A percentile compares a stretch with the other conserved stretches of the same genome.
Evolutionary conservation across 2,113 vertebrate genomes (phyloP).

Genomic region (Nycticorax nycticorax): DNA sequence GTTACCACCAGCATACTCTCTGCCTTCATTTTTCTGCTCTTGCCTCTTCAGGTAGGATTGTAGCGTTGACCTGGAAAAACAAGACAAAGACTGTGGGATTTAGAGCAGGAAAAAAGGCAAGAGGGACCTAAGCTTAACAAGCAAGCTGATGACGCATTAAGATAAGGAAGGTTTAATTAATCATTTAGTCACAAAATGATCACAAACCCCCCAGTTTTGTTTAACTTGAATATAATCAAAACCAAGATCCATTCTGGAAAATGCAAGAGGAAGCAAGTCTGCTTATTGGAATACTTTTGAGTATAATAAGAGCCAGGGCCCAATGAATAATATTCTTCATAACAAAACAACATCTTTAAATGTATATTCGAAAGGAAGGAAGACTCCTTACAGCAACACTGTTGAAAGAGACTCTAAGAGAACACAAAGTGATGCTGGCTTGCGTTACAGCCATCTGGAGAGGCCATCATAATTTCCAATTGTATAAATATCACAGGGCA

Average conservation of each 20-base stretch:
- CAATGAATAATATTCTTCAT: neutral
- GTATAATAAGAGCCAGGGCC: neutral
- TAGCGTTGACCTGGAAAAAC: conserved; percentile 82
- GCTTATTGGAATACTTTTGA: neutral
- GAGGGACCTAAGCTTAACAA: neutral
- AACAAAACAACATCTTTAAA: neutral
- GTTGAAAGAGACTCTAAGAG: neutral
- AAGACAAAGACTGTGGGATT: neutral
- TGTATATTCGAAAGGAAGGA: neutral
- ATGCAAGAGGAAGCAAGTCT: neutral
- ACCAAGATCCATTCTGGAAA: neutral
- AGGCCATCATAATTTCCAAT: neutral
- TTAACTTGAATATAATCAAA: neutral
- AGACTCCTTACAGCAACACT: neutral
- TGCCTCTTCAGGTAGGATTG: conserved; percentile 90
- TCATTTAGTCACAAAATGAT: neutral
- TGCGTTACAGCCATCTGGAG: neutral
- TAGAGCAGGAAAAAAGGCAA: neutral
- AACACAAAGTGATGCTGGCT: neutral
- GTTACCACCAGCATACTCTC: conserved; percentile 62
- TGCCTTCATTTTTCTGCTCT: conserved; percentile 53
- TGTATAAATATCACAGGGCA: neutral
- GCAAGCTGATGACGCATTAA: neutral
- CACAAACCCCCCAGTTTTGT: neutral
- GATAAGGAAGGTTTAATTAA: neutral